phyloP scores from a whole-genome alignment of 2,888 invertebrate genomes.

The Patella ulyssiponensis region DNA sequence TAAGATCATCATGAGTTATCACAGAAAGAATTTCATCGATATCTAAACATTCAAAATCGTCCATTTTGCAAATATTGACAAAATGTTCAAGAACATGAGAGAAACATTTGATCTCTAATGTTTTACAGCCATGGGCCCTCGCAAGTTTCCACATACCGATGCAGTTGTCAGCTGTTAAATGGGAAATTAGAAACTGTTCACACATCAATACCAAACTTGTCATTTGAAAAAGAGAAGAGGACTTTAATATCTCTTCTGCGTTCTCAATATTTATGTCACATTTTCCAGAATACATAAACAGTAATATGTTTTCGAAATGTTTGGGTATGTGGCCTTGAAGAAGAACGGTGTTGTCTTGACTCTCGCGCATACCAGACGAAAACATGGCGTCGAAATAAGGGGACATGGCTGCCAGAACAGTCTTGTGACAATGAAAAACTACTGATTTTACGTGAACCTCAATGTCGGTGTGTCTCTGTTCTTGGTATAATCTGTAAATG shows the following conservation, averaged over 20 bases:
- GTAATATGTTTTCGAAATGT: slow-evolving; percentile 83
- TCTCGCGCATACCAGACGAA: slow-evolving; percentile 54
- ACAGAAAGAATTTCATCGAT: slow-evolving; percentile 84
- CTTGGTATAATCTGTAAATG: slow-evolving; percentile 48
- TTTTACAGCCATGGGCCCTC: slow-evolving; percentile 81
- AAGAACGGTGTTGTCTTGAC: slow-evolving; percentile 47
- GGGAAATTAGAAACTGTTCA: slow-evolving; percentile 81
- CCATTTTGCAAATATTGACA: slow-evolving; percentile 48
- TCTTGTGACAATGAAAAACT: slow-evolving; percentile 55
- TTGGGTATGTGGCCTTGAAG: slow-evolving; percentile 76
- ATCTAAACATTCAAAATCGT: slow-evolving; percentile 75
- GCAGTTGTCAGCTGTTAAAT: slow-evolving; percentile 84
- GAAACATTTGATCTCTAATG: slow-evolving; percentile 80
- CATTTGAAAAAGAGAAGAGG: slow-evolving; percentile 89
- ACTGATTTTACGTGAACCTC: slow-evolving; percentile 48
- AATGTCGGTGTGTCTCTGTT: slow-evolving; percentile 52
- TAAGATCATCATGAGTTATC: slow-evolving; percentile 85
- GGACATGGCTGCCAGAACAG: slow-evolving; percentile 56
- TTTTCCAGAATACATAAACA: slow-evolving; percentile 87
- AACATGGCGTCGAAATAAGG: slow-evolving; percentile 61
- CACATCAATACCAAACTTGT: slow-evolving; percentile 85
- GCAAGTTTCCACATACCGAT: slow-evolving; percentile 88
- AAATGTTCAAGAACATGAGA: slow-evolving; percentile 77
- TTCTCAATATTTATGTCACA: slow-evolving; percentile 84
- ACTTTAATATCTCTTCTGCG: slow-evolving; percentile 80